These are phyloP conservation scores for Pyrocephalus nanus DNA, from an alignment of 2,797 vertebrate genomes.

Conservation along the genomic window DNA sequence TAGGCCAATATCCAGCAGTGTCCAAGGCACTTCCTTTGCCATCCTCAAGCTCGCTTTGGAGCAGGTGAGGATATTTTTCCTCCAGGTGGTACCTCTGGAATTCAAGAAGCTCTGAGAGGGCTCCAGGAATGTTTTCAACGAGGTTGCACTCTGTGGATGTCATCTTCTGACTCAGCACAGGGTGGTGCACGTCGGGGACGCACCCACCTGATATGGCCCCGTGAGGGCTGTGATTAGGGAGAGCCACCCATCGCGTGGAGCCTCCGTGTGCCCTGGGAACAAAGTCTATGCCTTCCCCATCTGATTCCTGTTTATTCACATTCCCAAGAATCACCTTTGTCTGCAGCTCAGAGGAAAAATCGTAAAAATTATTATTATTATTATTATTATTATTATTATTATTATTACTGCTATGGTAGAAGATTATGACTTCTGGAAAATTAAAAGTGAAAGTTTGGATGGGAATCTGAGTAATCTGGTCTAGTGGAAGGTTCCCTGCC, in stretches of 20 bases:
- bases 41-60: not conserved
- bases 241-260: not conserved
- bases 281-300: slow-evolving; percentile 15
- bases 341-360: not conserved
- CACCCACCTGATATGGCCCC: not conserved
- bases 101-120: not conserved
- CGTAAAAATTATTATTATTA: not conserved
- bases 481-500: not conserved
- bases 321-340: not conserved
- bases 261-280: not conserved
- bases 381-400: not conserved
- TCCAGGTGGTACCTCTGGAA: not conserved
- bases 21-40: not conserved
- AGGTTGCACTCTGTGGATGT: not conserved
- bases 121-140: not conserved
- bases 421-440: not conserved
- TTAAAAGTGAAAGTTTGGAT: not conserved
- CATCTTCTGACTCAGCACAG: slow-evolving; percentile 40
- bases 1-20: not conserved
- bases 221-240: not conserved
- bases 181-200: not conserved
- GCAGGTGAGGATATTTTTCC: not conserved
- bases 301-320: not conserved
- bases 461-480: not conserved
- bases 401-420: not conserved